Evolutionary conservation across 2,888 invertebrate genomes (phyloP).

Genomic region (Coleophora deauratella): DNA sequence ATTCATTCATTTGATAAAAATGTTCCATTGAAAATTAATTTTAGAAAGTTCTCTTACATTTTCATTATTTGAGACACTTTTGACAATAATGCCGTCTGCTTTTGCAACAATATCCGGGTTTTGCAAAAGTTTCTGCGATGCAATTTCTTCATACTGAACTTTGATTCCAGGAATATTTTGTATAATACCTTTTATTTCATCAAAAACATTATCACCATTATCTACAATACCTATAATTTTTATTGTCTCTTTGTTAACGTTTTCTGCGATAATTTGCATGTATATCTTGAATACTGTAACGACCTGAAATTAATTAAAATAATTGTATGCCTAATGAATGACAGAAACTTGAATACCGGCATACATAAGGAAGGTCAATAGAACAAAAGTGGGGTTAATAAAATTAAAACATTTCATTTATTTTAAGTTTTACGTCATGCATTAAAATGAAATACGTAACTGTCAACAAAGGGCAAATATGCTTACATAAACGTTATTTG

Average conservation of each 20-base stretch:
- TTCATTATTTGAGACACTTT: constrained; percentile 20
- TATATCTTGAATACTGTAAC: constrained; percentile 16
- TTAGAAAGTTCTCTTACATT: constrained; percentile 26
- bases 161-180: constrained; percentile 13
- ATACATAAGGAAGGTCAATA: background rate
- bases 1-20: too few relatives aligned
- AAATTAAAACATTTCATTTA: background rate
- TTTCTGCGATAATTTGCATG: constrained; percentile 30
- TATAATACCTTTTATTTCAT: constrained; percentile 12
- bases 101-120: constrained; percentile 3
- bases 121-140: constrained; percentile 7
- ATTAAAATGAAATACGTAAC: background rate
- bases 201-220: constrained; percentile 10
- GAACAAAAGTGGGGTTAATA: background rate
- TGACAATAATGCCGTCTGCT: constrained; percentile 19
- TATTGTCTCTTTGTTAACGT: constrained; percentile 19
- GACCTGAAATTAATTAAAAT: constrained; percentile 17
- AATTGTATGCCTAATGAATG: background rate
- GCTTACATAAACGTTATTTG: constrained; percentile 20
- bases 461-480: background rate
- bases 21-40: too few relatives aligned
- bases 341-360: background rate
- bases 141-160: constrained; percentile 11
- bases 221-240: constrained; percentile 20
- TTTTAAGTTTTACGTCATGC: background rate